Evolutionary conservation across 2,113 vertebrate genomes (phyloP).

Genomic region (Narcine bancroftii): DNA sequence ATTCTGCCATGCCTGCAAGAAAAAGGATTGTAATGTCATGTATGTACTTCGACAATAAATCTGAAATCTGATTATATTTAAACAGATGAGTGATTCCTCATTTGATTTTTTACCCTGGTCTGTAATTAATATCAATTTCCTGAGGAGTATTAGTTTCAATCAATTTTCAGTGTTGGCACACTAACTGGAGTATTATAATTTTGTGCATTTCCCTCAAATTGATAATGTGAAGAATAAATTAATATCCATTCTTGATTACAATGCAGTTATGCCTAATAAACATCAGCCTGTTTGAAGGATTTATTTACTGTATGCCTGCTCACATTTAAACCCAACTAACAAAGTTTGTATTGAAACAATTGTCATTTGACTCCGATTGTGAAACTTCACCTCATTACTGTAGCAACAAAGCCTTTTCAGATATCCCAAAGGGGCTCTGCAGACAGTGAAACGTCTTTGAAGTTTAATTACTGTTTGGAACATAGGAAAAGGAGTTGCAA

Average conservation of each 20-base stretch:
- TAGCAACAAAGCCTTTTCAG: not conserved
- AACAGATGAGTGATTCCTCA: not conserved
- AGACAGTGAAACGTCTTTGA: not conserved
- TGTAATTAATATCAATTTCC: not conserved
- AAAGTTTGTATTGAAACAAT: not conserved
- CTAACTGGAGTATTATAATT: not conserved
- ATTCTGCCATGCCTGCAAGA: too few species aligned
- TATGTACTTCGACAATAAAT: too few species aligned
- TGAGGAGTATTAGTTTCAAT: not conserved
- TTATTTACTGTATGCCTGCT: not conserved
- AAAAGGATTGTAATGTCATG: too few species aligned
- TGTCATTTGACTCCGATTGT: not conserved
- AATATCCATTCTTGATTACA: not conserved
- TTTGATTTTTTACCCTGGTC: not conserved
- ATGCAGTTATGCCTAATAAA: not conserved
- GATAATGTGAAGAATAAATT: not conserved
- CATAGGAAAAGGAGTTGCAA: not conserved
- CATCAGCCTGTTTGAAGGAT: not conserved
- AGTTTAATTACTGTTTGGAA: not conserved
- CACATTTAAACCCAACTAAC: not conserved
- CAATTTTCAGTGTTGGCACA: not conserved
- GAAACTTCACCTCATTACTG: not conserved
- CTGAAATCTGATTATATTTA: too few species aligned
- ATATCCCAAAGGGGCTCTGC: not conserved
- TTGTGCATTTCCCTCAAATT: not conserved